Base-by-base conservation (phyloP, 30 jellyfish, hydroid and myxozoan genomes). In the Chrysaora quinquecirrha region DNA sequence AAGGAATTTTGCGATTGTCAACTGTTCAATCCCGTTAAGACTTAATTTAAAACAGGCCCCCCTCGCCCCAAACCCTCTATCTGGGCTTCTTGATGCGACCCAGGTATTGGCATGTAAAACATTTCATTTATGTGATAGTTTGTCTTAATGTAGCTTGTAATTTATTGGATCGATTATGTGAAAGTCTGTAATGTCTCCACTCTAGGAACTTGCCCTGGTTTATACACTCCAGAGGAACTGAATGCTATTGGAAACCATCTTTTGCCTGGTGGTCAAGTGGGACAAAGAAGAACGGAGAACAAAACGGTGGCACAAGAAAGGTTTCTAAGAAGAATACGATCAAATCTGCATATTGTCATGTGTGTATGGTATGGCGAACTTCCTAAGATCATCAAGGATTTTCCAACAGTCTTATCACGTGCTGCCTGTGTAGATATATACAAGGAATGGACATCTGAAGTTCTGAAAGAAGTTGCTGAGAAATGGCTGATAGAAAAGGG, bases 201-300 rank as follows among this genome's bases (percentile, higher is more conserved):
- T 78, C 48, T 38, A 89, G 97, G 97, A 12, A 56, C 69, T 30
- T 89, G 91, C 60, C 97, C 97, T 10, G 97, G 86, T 18, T 49
- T 89, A 14, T 89, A 80, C 86, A 30, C 90, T 14, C 47, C 79
- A 24, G 84, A 81, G 1, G 97, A 89, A 27, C 64, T 72, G 23
- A 25, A 32, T 25, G 83, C 84, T 66, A 75, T 89, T 27, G 71
- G 87, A 43, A 64, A 56, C 18, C 88, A 89, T 21, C 43, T 80
- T 34, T 66, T 89, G 49, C 97, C 97, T 10, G 95, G 97, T 0
- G 94, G 97, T 1, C 89, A 52, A 30, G 71, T 64, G 31, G 85
- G 78, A 12, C 78, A 68, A n/a, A 79, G 90, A 48, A 75, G 87
- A 74, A 54, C 86, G 14, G 90, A 89, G 52, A 80, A 71, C 87